Base-by-base conservation (phyloP, 2,797 vertebrate genomes). In the Sitta carolinensis region DNA sequence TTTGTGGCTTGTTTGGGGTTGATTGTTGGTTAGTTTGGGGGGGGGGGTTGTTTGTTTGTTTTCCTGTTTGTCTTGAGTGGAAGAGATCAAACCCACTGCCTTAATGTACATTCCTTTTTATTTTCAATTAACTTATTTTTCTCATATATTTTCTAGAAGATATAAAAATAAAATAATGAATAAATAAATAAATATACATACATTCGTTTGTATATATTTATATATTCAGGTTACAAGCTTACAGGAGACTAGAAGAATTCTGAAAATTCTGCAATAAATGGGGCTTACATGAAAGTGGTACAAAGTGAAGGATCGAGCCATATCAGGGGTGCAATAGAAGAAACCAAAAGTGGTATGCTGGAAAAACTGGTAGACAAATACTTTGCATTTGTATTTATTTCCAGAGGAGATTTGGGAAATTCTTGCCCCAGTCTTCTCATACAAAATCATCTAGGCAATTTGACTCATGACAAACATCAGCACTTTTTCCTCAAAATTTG, bases 381-480 rank as follows among this genome's bases (percentile, higher is more conserved):
- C 3, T 62, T 83, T 76, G 30, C 10, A 32, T 75, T 75, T 70
- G 8, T 54, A 12, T 40, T 75, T 62, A 16, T 86, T 79, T 89
- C 23, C 25, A 48, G 68, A 54, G 15, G 27, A 75, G 5, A 6
- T 87, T 32, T 69, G 11, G 3, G 22, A 59, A 7, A 6, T 62
- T 55, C 34, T 54, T 34, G 6, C 2, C 8, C 11, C 13, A 32
- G 6, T 13, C 13, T 27, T 79, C 16, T 72, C 15, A 21, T 21
- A 36, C 2, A 10, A 22, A 30, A 2, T 1, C 5, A 4, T 38
- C 22, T 25, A 9, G 36, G 14, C 18, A 57, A 21, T 36, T 27
- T 79, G 38, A 16, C 23, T 76, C 13, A n/a, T 38, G 16, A 45
- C 3, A 61, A 18, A 36, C 10, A 43, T 57, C 7, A 29, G 5